A percentile compares a stretch with the other conserved stretches of the same genome.
These are phyloP conservation scores for Parelbella ahira DNA, from an alignment of 2,888 invertebrate species.

Conservation along the genomic window DNA sequence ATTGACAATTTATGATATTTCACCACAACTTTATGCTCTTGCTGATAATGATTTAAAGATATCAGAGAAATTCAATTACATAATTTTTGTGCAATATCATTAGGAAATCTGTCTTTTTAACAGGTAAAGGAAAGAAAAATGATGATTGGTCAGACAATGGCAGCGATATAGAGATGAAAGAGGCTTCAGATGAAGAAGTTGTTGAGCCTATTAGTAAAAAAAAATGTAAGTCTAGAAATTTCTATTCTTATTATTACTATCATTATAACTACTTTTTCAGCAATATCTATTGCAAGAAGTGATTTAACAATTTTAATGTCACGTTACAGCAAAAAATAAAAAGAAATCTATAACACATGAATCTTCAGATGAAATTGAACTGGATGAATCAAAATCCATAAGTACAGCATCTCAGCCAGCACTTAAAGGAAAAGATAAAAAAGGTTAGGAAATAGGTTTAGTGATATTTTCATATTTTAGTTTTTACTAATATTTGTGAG, in stretches of 20 bases:
- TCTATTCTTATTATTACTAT: too few species aligned
- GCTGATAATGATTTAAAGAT: too few species aligned
- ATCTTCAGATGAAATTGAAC: slow-evolving; percentile 71
- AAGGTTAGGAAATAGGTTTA: slow-evolving; percentile 1
- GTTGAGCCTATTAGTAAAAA: slow-evolving; percentile 61
- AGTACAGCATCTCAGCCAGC: slow-evolving; percentile 32
- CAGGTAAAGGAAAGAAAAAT: slow-evolving; percentile 75
- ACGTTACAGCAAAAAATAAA: slow-evolving; percentile 60
- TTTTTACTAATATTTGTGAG: too few species aligned
- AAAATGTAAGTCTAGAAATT: slow-evolving; percentile 61
- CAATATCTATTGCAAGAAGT: too few species aligned
- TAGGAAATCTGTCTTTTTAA: too few species aligned
- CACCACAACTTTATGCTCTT: too few species aligned
- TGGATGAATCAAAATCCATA: slow-evolving; percentile 51
- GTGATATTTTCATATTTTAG: too few species aligned
- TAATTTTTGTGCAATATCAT: too few species aligned
- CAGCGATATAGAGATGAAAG: slow-evolving; percentile 63
- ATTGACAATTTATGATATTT: too few species aligned
- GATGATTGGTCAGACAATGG: slow-evolving; percentile 79
- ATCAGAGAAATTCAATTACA: too few species aligned
- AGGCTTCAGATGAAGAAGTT: slow-evolving; percentile 57
- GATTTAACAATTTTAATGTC: too few species aligned
- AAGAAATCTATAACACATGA: slow-evolving; percentile 66
- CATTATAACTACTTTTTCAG: too few species aligned
- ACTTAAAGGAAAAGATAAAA: background rate